A percentile compares a stretch with the other conserved stretches of the same genome.
Conservation (phyloP, 2,113 vertebrate species). For the Aramus guarauna region DNA sequence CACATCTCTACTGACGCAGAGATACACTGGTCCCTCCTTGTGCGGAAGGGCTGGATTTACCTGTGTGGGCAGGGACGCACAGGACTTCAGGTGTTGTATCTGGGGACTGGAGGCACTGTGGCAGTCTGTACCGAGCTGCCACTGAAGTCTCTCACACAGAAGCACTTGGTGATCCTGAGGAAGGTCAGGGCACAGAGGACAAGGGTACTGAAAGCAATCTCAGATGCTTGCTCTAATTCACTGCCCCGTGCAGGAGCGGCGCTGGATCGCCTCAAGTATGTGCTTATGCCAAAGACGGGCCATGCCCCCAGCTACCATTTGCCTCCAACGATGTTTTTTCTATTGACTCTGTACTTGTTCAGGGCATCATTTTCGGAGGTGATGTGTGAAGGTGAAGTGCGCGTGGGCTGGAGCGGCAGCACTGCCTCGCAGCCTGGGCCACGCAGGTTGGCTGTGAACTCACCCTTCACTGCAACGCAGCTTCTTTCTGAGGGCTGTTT, state of each 20-base stretch:
- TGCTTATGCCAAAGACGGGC: neutral
- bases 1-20: neutral
- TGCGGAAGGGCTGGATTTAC: neutral
- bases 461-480: neutral
- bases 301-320: neutral
- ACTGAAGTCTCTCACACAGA: neutral
- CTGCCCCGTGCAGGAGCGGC: neutral
- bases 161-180: neutral
- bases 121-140: neutral
- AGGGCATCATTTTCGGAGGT: neutral
- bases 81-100: neutral
- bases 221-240: neutral
- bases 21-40: neutral
- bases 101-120: neutral
- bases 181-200: neutral
- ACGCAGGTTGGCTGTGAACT: neutral
- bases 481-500: neutral
- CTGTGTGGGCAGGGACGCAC: neutral
- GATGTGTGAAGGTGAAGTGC: neutral
- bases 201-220: neutral
- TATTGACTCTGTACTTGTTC: neutral
- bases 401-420: neutral
- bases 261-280: neutral
- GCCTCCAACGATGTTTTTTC: fast-evolving
- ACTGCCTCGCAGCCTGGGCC: neutral